Evolutionary conservation across 2,888 invertebrate genomes (phyloP), one percentile per base, ranked within the genome.

Genomic region (Synergus umbraculus): DNA sequence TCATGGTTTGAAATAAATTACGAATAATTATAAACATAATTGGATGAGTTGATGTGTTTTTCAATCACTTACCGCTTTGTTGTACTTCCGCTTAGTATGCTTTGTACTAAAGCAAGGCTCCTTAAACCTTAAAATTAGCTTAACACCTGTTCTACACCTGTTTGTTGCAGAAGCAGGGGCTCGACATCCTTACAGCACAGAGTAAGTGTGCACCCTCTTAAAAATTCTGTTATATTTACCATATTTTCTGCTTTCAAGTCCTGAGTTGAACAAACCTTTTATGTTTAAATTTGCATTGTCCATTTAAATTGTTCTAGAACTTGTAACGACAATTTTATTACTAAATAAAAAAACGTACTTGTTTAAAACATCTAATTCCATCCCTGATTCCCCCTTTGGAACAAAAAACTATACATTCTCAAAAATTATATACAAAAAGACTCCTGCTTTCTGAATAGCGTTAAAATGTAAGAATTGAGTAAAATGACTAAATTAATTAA

Each of bases 101-200:
- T 29, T 69, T 67, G 22, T 44, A 67, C 18, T 15, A 29, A 54
- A 73, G 54, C 10, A 15, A 15, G n/a, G 46, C n/a, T 29, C 8
- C 37, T 73, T 54, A 37, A 73, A 54, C 37, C 37, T 41, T 54
- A 54, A n/a, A 73, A 54, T 73, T 54, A 73, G 54, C 49, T 9
- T 49, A 37, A 78, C 80, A 80, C 69, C 78, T 82, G 80, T 82
- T 82, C 79, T 69, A 15, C 83, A 83, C 83, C 83, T 85, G 85
- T 85, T 83, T 83, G 82, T 85, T 85, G 78, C 84, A 85, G 84
- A 85, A 83, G 46, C 82, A 79, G 66, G 83, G 76, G 77, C 76
- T 76, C 54, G 80, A 76, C 76, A 77, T 79, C 73, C 73, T 54
- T 81, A 63, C 80, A 76, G 78, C 80, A 66, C 77, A 81, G 80